Evolutionary conservation across 2,797 vertebrate species (phyloP).

Genomic region (Halcyon chelicuti): DNA sequence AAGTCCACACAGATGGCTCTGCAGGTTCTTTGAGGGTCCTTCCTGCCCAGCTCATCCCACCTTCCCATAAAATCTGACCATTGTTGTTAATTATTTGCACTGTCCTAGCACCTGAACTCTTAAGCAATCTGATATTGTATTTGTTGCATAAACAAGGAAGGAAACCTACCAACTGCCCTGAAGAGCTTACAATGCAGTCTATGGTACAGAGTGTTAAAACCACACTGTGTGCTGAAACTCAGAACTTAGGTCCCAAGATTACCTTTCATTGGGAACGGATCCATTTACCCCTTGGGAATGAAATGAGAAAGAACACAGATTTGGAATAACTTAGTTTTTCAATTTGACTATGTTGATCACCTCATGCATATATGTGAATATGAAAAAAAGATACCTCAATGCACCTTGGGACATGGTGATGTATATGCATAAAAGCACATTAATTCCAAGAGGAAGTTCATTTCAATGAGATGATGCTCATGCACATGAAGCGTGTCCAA

Average conservation of each 20-base stretch:
- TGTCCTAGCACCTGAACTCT: neutral
- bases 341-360: conserved; percentile 64
- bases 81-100: neutral
- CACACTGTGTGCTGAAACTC: neutral
- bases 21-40: neutral
- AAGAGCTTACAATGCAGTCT: neutral
- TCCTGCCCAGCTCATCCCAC: neutral
- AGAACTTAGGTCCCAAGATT: conserved; percentile 56
- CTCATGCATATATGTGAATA: conserved; percentile 32
- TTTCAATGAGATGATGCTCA: conserved; percentile 2
- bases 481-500: conserved; percentile 4
- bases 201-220: neutral
- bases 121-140: neutral
- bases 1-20: neutral
- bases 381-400: conserved; percentile 48
- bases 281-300: conserved; percentile 21
- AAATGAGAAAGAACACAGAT: conserved; percentile 48
- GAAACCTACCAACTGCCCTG: neutral
- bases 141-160: conserved; percentile 13
- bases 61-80: neutral
- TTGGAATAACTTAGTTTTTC: conserved; percentile 42
- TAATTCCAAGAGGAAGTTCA: conserved; percentile 64
- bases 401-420: conserved; percentile 49
- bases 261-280: conserved; percentile 57
- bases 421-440: conserved; percentile 15